These are phyloP conservation scores for Phataginus tetradactyla DNA, from an alignment of 2,797 vertebrate genomes.

Conservation along the genomic window DNA sequence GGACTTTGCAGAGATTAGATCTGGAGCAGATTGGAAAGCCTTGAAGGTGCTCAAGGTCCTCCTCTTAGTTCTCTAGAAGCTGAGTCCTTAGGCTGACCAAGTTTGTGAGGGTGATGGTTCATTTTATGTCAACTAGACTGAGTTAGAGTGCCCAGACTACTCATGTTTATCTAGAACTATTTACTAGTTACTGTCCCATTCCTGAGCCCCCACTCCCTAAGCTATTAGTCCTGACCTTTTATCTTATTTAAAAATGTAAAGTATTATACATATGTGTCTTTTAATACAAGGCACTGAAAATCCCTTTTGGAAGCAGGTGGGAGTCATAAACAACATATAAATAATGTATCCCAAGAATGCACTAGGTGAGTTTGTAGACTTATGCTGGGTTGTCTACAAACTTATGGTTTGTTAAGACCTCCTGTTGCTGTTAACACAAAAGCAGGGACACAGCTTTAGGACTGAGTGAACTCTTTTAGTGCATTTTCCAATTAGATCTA, in stretches of 20 bases:
- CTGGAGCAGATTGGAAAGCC: background rate
- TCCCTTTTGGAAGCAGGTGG: background rate
- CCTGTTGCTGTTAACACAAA: background rate
- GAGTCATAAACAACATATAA: background rate
- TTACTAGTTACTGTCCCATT: background rate
- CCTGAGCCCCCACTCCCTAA: background rate
- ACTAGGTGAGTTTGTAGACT: background rate
- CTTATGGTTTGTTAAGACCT: conserved; percentile 2
- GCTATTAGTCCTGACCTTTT: background rate
- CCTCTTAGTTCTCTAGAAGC: background rate
- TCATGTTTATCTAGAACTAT: background rate
- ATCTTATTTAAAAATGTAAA: background rate
- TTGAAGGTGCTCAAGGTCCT: background rate
- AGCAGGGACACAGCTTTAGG: background rate
- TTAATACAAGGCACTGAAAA: background rate
- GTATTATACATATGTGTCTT: background rate
- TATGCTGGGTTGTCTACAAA: background rate
- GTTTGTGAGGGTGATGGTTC: background rate
- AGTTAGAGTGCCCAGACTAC: background rate
- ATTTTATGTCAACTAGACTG: background rate
- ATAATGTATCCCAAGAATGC: background rate
- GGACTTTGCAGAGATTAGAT: background rate
- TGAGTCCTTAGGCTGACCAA: background rate
- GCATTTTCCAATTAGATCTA: background rate
- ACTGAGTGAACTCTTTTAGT: background rate